Evolutionary conservation across 1,140 invertebrate genomes (phyloP).

Genomic region (Drosophila melanogaster): Release_6_plus_ISO1_MT NT_037436.4:13347501-13348000

Average conservation of each 20-base stretch:
- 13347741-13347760: constrained; percentile 35
- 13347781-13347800: constrained; percentile 72
- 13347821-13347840: constrained; percentile 46
- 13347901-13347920: constrained; percentile 41
- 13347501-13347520: constrained; percentile 54
- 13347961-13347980: constrained; percentile 46
- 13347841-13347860: constrained; percentile 52
- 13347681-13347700: neutral
- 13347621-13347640: constrained; percentile 55
- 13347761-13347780: constrained; percentile 46
- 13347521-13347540: constrained; percentile 65
- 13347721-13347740: constrained; percentile 69
- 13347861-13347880: constrained; percentile 51
- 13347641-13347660: constrained; percentile 39
- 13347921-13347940: constrained; percentile 50
- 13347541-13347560: constrained; percentile 78
- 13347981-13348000: constrained; percentile 32
- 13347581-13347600: constrained; percentile 65
- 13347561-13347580: constrained; percentile 69
- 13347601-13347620: constrained; percentile 75
- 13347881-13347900: constrained; percentile 42
- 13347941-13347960: constrained; percentile 38
- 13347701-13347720: constrained; percentile 16
- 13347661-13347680: constrained; percentile 7
- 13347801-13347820: constrained; percentile 9